Conservation (phyloP, 2,113 vertebrate species). For the Pao palembangensis region DNA sequence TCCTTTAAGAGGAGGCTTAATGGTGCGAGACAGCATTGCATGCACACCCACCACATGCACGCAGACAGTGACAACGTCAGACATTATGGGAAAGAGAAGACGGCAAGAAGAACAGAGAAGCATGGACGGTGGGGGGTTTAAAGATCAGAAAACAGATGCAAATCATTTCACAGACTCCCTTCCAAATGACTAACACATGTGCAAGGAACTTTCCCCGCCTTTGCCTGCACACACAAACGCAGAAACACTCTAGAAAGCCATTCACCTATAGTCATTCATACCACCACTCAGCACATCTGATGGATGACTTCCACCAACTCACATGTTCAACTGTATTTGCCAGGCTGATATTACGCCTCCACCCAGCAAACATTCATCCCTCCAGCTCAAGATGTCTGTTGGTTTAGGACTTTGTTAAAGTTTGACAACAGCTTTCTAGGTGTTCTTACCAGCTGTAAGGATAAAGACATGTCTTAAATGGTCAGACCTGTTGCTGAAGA, state of each 20-base stretch:
- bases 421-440: slow-evolving; percentile 30
- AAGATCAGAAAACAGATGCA: slow-evolving; percentile 83
- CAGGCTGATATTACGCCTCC: slow-evolving; percentile 12
- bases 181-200: slow-evolving; percentile 81
- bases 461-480: neutral
- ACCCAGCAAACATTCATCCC: slow-evolving; percentile 28
- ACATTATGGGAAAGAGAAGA: slow-evolving; percentile 49
- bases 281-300: slow-evolving; percentile 24
- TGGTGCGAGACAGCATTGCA: slow-evolving; percentile 34
- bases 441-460: slow-evolving; percentile 1
- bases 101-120: slow-evolving; percentile 24
- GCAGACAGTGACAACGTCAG: slow-evolving; percentile 19
- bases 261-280: slow-evolving; percentile 9
- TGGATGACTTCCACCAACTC: slow-evolving; percentile 3
- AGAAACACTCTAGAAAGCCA: slow-evolving; percentile 5
- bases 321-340: slow-evolving; percentile 5
- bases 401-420: slow-evolving; percentile 36
- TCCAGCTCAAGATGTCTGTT: slow-evolving; percentile 10
- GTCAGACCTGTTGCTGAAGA: slow-evolving; percentile 6
- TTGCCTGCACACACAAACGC: slow-evolving; percentile 13
- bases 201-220: slow-evolving; percentile 52
- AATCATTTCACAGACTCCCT: slow-evolving; percentile 69
- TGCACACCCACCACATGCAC: slow-evolving; percentile 15
- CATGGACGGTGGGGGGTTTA: slow-evolving; percentile 60
- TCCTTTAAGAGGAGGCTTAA: slow-evolving; percentile 43